A percentile compares a stretch with the other conserved stretches of the same genome.
Conservation (phyloP, 1,140 invertebrate species). For the Ruditapes philippinarum region DNA sequence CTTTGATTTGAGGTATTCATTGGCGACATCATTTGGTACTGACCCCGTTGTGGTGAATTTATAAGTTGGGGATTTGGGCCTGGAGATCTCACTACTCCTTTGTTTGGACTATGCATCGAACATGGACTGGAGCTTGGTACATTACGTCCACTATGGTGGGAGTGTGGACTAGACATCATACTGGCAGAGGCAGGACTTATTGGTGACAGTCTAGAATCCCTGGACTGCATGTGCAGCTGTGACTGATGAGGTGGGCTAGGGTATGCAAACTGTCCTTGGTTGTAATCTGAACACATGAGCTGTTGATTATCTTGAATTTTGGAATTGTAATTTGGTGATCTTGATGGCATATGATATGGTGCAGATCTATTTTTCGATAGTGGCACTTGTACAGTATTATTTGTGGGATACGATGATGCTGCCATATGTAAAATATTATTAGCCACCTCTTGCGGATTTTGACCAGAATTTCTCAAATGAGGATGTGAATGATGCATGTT, state of each 20-base stretch:
- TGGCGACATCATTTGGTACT: conserved; percentile 63
- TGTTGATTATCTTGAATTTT: conserved; percentile 51
- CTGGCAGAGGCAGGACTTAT: conserved; percentile 75
- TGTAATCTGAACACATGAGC: conserved; percentile 18
- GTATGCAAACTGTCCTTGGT: conserved; percentile 73
- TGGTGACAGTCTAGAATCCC: conserved; percentile 73
- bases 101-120: conserved; percentile 80
- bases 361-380: conserved; percentile 79
- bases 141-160: conserved; percentile 79
- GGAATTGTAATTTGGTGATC: conserved; percentile 74
- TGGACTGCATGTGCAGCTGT: conserved; percentile 64
- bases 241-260: conserved; percentile 77
- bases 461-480: conserved; percentile 62
- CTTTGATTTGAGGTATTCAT: conserved; percentile 52
- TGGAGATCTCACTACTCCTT: conserved; percentile 72
- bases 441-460: conserved; percentile 85
- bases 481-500: conserved; percentile 57
- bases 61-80: conserved; percentile 16
- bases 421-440: conserved; percentile 85
- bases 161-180: conserved; percentile 78
- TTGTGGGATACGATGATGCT: conserved; percentile 78
- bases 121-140: conserved; percentile 79
- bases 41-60: conserved; percentile 34
- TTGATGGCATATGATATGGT: conserved; percentile 81
- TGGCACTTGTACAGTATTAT: conserved; percentile 82